A percentile compares a stretch with the other conserved stretches of the same genome.
These are phyloP conservation scores for Incurvaria masculella DNA, from an alignment of 2,888 invertebrate species.

Conservation along the genomic window DNA sequence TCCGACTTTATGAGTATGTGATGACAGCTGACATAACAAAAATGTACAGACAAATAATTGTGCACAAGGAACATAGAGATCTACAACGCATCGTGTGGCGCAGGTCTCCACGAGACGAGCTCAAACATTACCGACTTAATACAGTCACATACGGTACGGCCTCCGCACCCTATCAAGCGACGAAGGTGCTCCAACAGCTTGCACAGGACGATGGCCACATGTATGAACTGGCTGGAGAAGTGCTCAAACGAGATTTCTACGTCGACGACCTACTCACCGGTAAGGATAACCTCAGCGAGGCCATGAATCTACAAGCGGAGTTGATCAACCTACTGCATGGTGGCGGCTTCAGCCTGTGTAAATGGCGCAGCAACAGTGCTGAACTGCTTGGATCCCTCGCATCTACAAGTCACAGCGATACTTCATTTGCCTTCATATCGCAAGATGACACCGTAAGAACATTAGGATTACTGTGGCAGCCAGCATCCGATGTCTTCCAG, in stretches of 20 bases:
- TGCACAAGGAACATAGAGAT: neutral
- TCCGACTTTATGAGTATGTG: slow-evolving; percentile 8
- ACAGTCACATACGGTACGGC: neutral
- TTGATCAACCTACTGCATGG: neutral
- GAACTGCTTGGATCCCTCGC: neutral
- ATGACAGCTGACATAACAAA: slow-evolving; percentile 18
- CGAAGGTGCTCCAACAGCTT: neutral
- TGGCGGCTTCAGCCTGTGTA: neutral
- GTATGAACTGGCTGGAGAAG: neutral
- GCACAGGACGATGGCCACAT: neutral
- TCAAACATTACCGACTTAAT: neutral
- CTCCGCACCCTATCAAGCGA: neutral
- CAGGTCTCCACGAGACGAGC: neutral
- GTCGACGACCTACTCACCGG: slow-evolving; percentile 3
- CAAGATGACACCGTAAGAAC: neutral
- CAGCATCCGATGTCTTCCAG: neutral
- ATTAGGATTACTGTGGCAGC: neutral
- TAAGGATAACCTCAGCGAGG: neutral
- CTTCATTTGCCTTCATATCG: neutral
- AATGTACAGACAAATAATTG: slow-evolving; percentile 15
- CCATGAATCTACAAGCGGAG: neutral
- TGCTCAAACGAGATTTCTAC: neutral
- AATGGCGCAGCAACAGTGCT: neutral
- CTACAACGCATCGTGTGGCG: neutral
- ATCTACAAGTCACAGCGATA: neutral